Evolutionary conservation across 2,797 vertebrate genomes (phyloP).

Genomic region (Cichlasoma orientale): DNA sequence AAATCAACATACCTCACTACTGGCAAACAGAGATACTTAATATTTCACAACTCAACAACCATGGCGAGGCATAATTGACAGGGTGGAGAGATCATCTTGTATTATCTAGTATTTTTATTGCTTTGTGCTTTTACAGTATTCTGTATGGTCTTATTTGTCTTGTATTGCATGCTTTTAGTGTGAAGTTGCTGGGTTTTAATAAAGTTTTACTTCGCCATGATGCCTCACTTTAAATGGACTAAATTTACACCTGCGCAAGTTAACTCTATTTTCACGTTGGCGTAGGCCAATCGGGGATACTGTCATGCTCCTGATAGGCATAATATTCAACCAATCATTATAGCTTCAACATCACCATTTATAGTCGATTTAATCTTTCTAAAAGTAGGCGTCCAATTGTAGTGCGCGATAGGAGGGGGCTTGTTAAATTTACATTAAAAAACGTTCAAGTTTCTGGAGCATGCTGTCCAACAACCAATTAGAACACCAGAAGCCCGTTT

Average conservation of each 20-base stretch:
- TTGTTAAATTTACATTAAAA: neutral
- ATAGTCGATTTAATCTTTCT: slow-evolving; percentile 54
- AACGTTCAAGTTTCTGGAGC: neutral
- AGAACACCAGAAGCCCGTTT: neutral
- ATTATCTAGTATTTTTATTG: too few relatives aligned
- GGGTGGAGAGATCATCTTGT: too few relatives aligned
- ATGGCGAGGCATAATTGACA: too few relatives aligned
- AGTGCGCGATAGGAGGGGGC: neutral
- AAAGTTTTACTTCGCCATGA: neutral
- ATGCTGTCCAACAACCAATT: slow-evolving; percentile 41
- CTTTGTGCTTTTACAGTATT: too few relatives aligned
- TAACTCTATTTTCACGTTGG: neutral
- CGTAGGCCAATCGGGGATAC: neutral
- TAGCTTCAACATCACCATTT: slow-evolving; percentile 48
- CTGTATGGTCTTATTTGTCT: too few relatives aligned
- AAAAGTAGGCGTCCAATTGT: slow-evolving; percentile 62
- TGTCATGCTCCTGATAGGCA: neutral
- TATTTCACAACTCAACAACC: too few relatives aligned
- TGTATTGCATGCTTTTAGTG: neutral
- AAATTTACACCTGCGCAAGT: neutral
- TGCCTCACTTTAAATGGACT: neutral
- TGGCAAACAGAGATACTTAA: too few relatives aligned
- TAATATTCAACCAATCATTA: slow-evolving; percentile 45
- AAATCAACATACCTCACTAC: too few relatives aligned
- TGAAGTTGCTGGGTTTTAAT: too few relatives aligned